These are phyloP conservation scores for Trachelus tabidus DNA, from an alignment of 2,888 invertebrate genomes.

Conservation along the genomic window DNA sequence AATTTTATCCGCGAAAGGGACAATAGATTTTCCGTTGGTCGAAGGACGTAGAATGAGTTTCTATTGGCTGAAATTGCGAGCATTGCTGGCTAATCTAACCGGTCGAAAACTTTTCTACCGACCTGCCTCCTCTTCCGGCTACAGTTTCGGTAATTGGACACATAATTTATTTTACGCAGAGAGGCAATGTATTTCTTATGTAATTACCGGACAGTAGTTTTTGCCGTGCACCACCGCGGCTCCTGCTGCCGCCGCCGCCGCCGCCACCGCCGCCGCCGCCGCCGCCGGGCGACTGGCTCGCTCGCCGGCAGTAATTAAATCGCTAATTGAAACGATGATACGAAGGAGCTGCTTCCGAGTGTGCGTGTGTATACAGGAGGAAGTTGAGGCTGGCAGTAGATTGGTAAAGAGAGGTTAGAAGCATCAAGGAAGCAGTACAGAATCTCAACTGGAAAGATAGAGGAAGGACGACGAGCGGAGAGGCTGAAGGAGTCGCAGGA, in stretches of 20 bases:
- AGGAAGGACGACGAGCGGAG: too few species aligned
- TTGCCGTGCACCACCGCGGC: not conserved
- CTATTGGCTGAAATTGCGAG: not conserved
- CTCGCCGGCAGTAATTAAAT: conserved; percentile 34
- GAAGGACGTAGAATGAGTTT: too few species aligned
- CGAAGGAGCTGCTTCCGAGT: not conserved
- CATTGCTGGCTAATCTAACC: not conserved
- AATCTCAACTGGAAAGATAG: too few species aligned
- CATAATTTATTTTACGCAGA: conserved; percentile 45
- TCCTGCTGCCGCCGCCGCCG: too few species aligned
- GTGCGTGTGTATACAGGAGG: too few species aligned
- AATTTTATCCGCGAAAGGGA: too few species aligned
- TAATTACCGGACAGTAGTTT: conserved; percentile 37
- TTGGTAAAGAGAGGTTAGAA: too few species aligned
- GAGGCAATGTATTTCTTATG: conserved; percentile 41
- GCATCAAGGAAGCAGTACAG: too few species aligned
- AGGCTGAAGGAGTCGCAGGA: too few species aligned
- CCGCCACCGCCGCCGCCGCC: too few species aligned
- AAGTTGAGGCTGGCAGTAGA: too few species aligned
- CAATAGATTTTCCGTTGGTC: too few species aligned
- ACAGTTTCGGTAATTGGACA: conserved; percentile 42
- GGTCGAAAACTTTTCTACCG: not conserved
- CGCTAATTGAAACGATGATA: conserved; percentile 35
- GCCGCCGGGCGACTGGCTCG: not conserved
- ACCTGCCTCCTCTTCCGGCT: not conserved